A percentile compares a stretch with the other conserved stretches of the same genome.
Evolutionary conservation across 2,888 invertebrate species (phyloP).

Genomic region (Salpingus planirostris): DNA sequence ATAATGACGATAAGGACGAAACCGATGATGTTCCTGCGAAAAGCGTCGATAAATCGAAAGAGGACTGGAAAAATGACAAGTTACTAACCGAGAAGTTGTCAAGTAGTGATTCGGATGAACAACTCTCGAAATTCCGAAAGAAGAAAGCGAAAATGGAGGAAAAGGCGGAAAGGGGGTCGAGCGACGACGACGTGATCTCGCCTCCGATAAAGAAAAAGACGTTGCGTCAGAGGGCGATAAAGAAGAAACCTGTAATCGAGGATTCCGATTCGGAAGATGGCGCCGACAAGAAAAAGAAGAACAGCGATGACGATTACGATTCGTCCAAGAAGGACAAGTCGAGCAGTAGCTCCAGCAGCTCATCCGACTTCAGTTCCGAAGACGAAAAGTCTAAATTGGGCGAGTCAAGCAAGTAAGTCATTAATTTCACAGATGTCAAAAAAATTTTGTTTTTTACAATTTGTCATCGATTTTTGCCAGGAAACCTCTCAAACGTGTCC

Average conservation of each 20-base stretch:
- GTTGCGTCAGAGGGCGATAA: too few relatives aligned
- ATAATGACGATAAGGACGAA: conserved; percentile 4
- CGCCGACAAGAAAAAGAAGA: neutral
- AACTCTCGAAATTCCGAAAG: conserved; percentile 17
- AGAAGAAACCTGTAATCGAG: too few relatives aligned
- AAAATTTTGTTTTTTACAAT: too few relatives aligned
- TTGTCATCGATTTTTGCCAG: too few relatives aligned
- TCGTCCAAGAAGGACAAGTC: conserved; percentile 10
- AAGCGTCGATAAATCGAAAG: conserved; percentile 15
- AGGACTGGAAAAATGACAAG: conserved; percentile 25
- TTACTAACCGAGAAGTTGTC: conserved; percentile 21
- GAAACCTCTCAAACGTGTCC: conserved; percentile 34
- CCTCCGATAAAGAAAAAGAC: too few relatives aligned
- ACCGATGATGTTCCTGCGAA: too few relatives aligned
- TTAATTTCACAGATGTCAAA: too few relatives aligned
- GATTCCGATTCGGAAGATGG: neutral
- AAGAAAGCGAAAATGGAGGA: conserved; percentile 18
- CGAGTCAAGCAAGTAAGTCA: conserved; percentile 15
- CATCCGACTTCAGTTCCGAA: too few relatives aligned
- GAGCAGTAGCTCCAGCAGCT: conserved; percentile 13
- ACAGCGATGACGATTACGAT: conserved; percentile 15
- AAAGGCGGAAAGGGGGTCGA: conserved; percentile 1
- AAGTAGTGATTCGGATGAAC: conserved; percentile 25
- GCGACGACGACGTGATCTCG: too few relatives aligned
- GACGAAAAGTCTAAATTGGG: conserved; percentile 17